Conservation (phyloP, 2,113 vertebrate genomes). For the Scortum barcoo region DNA sequence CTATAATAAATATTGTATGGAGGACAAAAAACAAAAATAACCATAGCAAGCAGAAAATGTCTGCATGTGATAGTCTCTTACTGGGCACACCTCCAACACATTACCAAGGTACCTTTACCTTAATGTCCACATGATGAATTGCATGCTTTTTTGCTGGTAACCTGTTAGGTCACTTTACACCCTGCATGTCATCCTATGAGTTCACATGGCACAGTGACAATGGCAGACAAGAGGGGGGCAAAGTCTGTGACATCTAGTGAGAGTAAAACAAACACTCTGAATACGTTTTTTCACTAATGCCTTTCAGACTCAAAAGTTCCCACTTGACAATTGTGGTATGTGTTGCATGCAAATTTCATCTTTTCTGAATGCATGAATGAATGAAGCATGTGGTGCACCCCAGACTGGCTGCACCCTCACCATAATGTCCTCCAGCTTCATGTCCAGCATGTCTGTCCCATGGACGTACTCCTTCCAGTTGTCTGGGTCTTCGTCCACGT, state of each 20-base stretch:
- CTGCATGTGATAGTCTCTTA: background rate
- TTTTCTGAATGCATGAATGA: background rate
- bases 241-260: conserved; percentile 19
- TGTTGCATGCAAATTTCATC: background rate
- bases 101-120: background rate
- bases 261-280: background rate
- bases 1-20: background rate
- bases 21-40: background rate
- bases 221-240: conserved; percentile 14
- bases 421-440: conserved; percentile 98
- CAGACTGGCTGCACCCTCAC: conserved; percentile 76
- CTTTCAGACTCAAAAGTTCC: background rate
- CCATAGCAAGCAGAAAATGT: background rate
- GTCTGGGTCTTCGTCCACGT: conserved; percentile 87
- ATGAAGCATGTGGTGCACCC: background rate
- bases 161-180: conserved; percentile 42
- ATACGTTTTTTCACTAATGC: background rate
- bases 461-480: conserved; percentile 96
- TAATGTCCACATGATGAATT: conserved; percentile 5
- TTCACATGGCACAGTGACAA: conserved; percentile 15
- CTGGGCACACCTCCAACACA: background rate
- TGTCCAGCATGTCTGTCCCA: conserved; percentile 93
- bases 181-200: conserved; percentile 1
- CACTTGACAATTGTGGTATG: background rate
- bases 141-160: conserved; percentile 4